Percentiles rank a stretch among this genome's conserved stretches.
These are phyloP conservation scores for Phymatocera aterrima DNA, from an alignment of 2,888 invertebrate genomes.

Conservation along the genomic window DNA sequence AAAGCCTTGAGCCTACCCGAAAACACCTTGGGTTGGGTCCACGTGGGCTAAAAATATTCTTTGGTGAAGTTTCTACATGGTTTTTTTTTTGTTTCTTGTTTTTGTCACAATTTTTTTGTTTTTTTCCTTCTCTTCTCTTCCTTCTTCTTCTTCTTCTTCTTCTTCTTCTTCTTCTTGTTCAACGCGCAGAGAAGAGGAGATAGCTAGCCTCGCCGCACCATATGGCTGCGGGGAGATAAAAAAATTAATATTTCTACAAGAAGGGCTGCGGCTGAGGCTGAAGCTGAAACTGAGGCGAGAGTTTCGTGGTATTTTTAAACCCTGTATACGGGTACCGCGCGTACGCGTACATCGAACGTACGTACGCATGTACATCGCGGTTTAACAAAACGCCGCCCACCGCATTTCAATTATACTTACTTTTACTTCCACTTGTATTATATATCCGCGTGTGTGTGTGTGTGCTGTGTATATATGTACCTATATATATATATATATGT, in stretches of 20 bases:
- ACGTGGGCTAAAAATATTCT: slow-evolving; percentile 39
- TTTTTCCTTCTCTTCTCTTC: slow-evolving; percentile 49
- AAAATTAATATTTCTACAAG: slow-evolving; percentile 60
- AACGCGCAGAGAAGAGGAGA: slow-evolving; percentile 53
- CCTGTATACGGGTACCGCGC: background rate
- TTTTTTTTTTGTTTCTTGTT: background rate
- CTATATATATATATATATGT: too few relatives aligned
- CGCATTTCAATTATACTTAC: slow-evolving; percentile 6
- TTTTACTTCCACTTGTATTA: background rate
- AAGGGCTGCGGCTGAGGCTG: too few relatives aligned
- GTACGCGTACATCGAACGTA: background rate
- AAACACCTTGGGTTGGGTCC: slow-evolving; percentile 37
- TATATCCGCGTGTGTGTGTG: background rate
- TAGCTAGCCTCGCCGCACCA: slow-evolving; percentile 62
- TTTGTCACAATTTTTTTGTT: slow-evolving; percentile 57
- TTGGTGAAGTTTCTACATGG: slow-evolving; percentile 17
- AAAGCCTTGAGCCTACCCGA: slow-evolving; percentile 20
- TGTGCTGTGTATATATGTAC: too few relatives aligned
- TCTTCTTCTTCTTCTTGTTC: slow-evolving; percentile 52
- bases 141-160: slow-evolving; percentile 50
- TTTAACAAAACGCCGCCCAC: slow-evolving; percentile 14
- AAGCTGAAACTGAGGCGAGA: too few relatives aligned
- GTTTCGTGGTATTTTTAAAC: slow-evolving; percentile 60
- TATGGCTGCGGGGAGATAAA: slow-evolving; percentile 67
- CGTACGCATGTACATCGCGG: too few relatives aligned